These are phyloP conservation scores for Laterallus jamaicensis DNA, from an alignment of 2,113 vertebrate genomes.

Conservation along the genomic window DNA sequence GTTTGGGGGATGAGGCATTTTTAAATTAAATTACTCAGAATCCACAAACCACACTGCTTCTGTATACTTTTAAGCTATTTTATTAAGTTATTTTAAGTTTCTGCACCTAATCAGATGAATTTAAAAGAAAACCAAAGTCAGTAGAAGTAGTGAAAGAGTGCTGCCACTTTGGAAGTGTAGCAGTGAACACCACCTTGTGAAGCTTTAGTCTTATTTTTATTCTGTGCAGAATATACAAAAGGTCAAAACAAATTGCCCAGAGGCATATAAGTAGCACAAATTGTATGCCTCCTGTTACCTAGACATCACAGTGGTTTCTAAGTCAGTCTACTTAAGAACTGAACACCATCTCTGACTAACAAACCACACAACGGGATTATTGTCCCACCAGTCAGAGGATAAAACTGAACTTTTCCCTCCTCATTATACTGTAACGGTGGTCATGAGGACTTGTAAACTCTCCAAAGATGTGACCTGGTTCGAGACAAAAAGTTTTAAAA, in stretches of 20 bases:
- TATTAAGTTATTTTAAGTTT: not conserved
- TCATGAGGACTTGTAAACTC: not conserved
- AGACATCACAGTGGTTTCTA: not conserved
- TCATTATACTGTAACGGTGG: not conserved
- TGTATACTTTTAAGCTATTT: not conserved
- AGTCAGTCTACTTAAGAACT: not conserved
- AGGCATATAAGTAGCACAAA: slow-evolving; percentile 32
- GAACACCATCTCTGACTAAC: not conserved
- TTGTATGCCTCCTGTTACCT: not conserved
- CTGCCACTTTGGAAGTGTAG: not conserved
- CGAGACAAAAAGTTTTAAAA: not conserved
- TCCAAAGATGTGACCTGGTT: not conserved
- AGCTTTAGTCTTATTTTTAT: not conserved
- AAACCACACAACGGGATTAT: not conserved
- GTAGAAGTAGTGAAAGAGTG: not conserved
- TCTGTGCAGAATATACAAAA: slow-evolving; percentile 8
- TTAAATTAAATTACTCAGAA: not conserved
- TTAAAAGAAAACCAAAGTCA: not conserved
- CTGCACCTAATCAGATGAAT: not conserved
- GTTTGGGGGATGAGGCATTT: no score
- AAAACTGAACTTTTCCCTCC: not conserved
- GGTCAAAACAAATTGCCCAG: slow-evolving; percentile 31
- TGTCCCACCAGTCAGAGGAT: not conserved
- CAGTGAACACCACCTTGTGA: not conserved
- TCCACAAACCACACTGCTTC: not conserved